Percentiles rank a stretch among this genome's conserved stretches.
Evolutionary conservation across 2,888 invertebrate species (phyloP).

Genomic region (Pachliopta kotzebuea): DNA sequence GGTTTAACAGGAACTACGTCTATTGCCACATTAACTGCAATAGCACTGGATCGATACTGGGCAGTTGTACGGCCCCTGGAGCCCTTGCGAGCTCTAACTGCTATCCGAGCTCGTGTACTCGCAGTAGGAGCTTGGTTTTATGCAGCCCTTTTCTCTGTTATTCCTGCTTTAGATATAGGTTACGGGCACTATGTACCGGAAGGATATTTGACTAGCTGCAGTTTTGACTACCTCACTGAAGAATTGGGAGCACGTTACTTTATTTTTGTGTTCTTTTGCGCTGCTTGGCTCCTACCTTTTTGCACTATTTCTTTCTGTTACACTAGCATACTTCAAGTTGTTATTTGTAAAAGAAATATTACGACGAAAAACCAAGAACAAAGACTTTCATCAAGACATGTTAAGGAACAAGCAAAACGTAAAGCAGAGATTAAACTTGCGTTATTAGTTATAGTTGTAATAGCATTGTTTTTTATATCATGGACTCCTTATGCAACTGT

Average conservation of each 20-base stretch:
- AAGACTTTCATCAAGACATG: conserved; percentile 76
- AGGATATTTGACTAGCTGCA: conserved; percentile 91
- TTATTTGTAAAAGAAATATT: conserved; percentile 75
- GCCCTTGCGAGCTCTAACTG: conserved; percentile 82
- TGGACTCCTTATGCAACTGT: conserved; percentile 92
- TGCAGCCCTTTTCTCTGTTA: conserved; percentile 83
- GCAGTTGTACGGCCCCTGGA: conserved; percentile 90
- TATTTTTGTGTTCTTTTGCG: conserved; percentile 87
- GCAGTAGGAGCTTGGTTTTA: conserved; percentile 87
- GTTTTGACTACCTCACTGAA: conserved; percentile 91
- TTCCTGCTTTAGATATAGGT: conserved; percentile 86
- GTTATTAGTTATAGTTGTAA: conserved; percentile 84
- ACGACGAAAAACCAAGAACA: conserved; percentile 68
- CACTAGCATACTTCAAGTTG: conserved; percentile 84
- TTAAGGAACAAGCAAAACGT: conserved; percentile 82
- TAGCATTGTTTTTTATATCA: conserved; percentile 87
- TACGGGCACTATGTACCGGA: conserved; percentile 90
- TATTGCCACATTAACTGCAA: conserved; percentile 89
- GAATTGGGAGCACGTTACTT: conserved; percentile 82
- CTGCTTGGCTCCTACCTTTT: conserved; percentile 88
- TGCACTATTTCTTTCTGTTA: conserved; percentile 87
- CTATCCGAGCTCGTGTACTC: conserved; percentile 81
- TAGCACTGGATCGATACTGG: conserved; percentile 90
- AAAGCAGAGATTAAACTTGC: conserved; percentile 87
- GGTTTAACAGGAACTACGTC: conserved; percentile 90